Percentiles rank a stretch among this genome's conserved stretches.
phyloP scores from a whole-genome alignment of 64 coral and sea anemone genomes.

The Montipora foliosa region DNA sequence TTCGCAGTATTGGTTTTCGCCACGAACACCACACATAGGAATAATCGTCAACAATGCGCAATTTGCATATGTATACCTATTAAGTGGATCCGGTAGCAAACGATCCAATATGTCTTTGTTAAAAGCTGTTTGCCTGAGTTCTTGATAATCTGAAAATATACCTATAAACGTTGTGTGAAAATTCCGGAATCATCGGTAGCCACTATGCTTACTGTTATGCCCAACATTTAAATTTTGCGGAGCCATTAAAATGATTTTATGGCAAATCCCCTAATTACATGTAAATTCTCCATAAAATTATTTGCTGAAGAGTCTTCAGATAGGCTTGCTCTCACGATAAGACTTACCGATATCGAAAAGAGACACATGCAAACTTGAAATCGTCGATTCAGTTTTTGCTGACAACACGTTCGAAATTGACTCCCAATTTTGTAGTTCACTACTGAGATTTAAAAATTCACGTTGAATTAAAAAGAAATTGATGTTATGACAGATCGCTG shows the following conservation, averaged over 20 bases:
- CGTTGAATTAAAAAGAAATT: neutral
- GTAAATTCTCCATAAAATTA: too few species aligned
- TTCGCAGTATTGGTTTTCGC: neutral
- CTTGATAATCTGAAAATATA: neutral
- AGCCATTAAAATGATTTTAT: neutral
- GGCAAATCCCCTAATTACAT: neutral
- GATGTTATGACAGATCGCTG: neutral
- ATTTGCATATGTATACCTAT: neutral
- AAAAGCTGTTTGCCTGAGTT: too few species aligned
- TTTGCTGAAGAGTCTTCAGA: too few species aligned
- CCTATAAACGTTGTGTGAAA: neutral
- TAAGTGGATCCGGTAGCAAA: neutral
- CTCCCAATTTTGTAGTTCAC: neutral
- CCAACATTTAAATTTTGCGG: too few species aligned
- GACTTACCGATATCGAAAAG: neutral
- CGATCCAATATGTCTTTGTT: slow-evolving; percentile 15
- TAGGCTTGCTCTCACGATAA: too few species aligned
- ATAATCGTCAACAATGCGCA: neutral
- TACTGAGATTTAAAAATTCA: neutral
- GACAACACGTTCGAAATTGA: neutral
- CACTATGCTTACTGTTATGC: neutral
- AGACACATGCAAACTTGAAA: neutral
- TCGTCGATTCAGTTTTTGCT: neutral
- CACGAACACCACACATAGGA: neutral
- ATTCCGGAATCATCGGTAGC: neutral